Percentiles rank a stretch among this genome's conserved stretches.
phyloP scores from a whole-genome alignment of 2,113 vertebrate genomes.

The Sisor rabdophorus region DNA sequence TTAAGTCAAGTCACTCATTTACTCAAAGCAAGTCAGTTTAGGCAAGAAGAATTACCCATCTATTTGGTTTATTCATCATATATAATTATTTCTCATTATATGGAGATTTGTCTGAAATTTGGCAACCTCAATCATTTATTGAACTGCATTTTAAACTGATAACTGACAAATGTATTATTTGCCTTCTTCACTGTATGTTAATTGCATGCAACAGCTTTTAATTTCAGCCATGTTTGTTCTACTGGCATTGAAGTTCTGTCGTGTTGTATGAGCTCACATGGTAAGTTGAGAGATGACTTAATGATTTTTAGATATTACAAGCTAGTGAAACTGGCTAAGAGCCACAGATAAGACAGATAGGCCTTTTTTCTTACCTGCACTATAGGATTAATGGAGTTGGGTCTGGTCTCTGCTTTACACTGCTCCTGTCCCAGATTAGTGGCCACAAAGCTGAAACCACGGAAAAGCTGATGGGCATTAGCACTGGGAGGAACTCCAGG shows the following conservation, averaged over 20 bases:
- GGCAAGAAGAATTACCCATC: not conserved
- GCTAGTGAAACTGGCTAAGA: not conserved
- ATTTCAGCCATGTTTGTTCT: not conserved
- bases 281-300: not conserved
- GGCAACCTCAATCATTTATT: not conserved
- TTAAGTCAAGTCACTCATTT: constrained; percentile 29
- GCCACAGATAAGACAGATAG: no score
- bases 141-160: not conserved
- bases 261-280: not conserved
- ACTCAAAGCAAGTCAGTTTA: constrained; percentile 34
- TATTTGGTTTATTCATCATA: not conserved
- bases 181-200: not conserved
- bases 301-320: not conserved
- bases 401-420: constrained; percentile 58
- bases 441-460: constrained; percentile 94
- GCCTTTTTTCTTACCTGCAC: constrained; percentile 75
- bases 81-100: not conserved
- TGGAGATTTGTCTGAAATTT: not conserved
- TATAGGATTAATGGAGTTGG: constrained; percentile 78
- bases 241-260: not conserved
- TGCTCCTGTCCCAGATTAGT: constrained; percentile 81
- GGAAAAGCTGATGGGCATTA: constrained; percentile 89
- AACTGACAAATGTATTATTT: not conserved
- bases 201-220: not conserved
- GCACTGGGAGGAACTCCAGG: constrained; percentile 91